phyloP scores from a whole-genome alignment of 1,140 invertebrate genomes.

The Epicauta chinensis region DNA sequence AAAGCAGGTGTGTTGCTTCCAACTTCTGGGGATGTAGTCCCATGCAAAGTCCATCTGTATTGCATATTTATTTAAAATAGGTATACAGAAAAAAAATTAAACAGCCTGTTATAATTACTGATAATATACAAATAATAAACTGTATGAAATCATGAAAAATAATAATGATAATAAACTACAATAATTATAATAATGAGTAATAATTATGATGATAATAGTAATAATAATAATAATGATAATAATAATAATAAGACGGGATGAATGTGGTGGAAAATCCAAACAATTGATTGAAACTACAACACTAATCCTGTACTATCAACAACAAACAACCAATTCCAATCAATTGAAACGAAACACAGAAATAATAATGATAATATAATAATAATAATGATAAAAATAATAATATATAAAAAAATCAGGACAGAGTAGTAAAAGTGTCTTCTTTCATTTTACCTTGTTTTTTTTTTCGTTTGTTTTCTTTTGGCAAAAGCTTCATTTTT shows the following conservation, averaged over 20 bases:
- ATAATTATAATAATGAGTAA: not conserved
- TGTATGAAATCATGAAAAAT: slow-evolving; percentile 2
- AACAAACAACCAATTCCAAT: not conserved
- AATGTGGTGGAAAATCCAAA: too few species aligned
- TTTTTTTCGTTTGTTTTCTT: not conserved
- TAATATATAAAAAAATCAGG: not conserved
- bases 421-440: too few species aligned
- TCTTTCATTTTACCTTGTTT: not conserved
- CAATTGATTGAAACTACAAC: not conserved
- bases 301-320: not conserved
- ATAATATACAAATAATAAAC: not conserved
- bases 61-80: slow-evolving; percentile 38
- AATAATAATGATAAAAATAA: too few species aligned
- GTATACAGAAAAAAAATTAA: slow-evolving; percentile 36
- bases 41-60: slow-evolving; percentile 27
- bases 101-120: slow-evolving; percentile 15
- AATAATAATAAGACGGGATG: not conserved
- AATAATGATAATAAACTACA: not conserved
- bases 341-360: not conserved
- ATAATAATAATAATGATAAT: not conserved
- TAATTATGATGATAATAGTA: not conserved
- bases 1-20: too few species aligned
- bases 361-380: not conserved
- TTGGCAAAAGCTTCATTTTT: slow-evolving; percentile 22
- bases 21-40: slow-evolving; percentile 24